Base-by-base conservation (phyloP, 2,113 vertebrate genomes). In the Scolopax mira region DNA sequence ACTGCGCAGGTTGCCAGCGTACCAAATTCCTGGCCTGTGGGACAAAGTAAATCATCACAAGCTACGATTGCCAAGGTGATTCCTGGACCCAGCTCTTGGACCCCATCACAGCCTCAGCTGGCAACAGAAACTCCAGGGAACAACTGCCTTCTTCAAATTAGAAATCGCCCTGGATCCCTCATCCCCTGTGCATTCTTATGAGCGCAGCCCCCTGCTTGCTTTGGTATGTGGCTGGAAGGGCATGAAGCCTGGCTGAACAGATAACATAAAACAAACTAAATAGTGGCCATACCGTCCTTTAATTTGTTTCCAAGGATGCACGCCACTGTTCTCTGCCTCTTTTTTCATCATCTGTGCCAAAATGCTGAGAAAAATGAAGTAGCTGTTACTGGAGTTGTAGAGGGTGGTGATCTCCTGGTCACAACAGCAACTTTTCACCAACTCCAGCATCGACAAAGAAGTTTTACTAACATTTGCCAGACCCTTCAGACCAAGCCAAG, bases 271-370 rank as follows among this genome's bases (percentile, higher is more conserved):
- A 71, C 7, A 86, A 89, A 46, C 7, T 30, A 82, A 91, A 58
- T 18, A 6, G 18, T 3, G 5, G 80, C 83, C 93, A 79, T 93
- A 99, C 99, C 99, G 99, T 98, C 99, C 99, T 98, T 99, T 99
- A 94, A 99, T 98, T 97, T 99, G 99, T 95, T 99, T 99, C 98
- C 99, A 99, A 85, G 98, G 98, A 97, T 98, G 98, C 74, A 98
- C 89, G 2, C 98, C 98, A 65, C 75, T 98, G 54, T 88, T 97
- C 85, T 98, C 98, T 70, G 93, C 88, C 81, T 97, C 96, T 96
- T 99, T 98, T 78, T 97, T 98, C 80, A 99, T 97, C 95, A 99
- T 98, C 94, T 96, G 97, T 84, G 98, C 98, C 97, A 99, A 97
- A 97, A 99, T 98, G 75, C 98, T 98, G 79, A 99, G 98, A 94